phyloP scores from a whole-genome alignment of 2,113 vertebrate genomes.

The Periophthalmodon schlosseri region DNA sequence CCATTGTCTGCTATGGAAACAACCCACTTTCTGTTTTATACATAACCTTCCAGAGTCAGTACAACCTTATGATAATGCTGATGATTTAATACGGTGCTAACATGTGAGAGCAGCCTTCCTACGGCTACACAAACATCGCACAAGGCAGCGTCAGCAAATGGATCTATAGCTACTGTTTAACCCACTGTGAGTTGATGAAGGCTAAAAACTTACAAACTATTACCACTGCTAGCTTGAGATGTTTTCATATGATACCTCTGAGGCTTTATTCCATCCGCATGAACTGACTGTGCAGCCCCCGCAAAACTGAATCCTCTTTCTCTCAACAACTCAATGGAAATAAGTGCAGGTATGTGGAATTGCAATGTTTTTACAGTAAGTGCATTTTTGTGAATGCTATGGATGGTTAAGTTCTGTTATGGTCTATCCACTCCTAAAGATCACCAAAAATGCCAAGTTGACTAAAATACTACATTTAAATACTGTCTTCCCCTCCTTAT shows the following conservation, averaged over 20 bases:
- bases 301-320: constrained; percentile 18
- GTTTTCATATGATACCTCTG: constrained; percentile 39
- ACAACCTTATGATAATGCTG: constrained; percentile 56
- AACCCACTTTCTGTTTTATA: neutral
- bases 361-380: neutral
- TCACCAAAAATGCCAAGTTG: neutral
- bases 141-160: constrained; percentile 31
- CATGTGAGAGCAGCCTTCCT: constrained; percentile 48
- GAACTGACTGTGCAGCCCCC: constrained; percentile 29
- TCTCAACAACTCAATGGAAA: neutral
- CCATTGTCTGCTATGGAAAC: neutral
- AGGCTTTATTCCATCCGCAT: constrained; percentile 43
- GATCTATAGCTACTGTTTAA: constrained; percentile 39
- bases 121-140: constrained; percentile 54
- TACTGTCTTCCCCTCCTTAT: neutral
- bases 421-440: neutral
- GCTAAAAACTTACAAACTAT: constrained; percentile 27
- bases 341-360: constrained; percentile 13
- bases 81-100: constrained; percentile 62
- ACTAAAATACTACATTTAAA: no score
- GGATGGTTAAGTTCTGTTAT: neutral
- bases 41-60: constrained; percentile 54
- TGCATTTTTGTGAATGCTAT: neutral
- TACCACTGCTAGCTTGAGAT: constrained; percentile 25
- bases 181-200: constrained; percentile 27